Base-by-base conservation (phyloP, 2,797 vertebrate genomes). In the Mormyrops boulengeri region DNA sequence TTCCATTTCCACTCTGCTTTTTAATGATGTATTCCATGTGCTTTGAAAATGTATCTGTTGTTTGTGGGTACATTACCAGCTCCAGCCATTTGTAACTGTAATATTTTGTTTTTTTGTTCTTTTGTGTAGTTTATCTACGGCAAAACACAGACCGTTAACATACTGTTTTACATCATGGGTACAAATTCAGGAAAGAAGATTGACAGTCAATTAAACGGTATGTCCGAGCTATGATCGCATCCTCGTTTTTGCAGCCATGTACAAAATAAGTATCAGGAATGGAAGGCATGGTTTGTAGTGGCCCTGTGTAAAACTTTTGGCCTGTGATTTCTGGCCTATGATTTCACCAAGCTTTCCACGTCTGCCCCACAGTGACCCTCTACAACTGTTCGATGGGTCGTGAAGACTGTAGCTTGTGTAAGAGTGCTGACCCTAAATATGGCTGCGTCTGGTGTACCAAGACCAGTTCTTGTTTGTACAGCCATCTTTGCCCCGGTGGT, bases 361-460 rank as follows among this genome's bases (percentile, higher is more conserved):
- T 30, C 19, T 62, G 26, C 9, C 22, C 62, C 34, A 0, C 93
- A 99, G 98, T 99, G 84, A 96, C 96, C 17, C 94, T 99, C 88
- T 98, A 99, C 91, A 99, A 97, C 95, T 99, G 98, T 93, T 98
- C 97, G 0, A 97, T 97, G 2, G 97, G 97, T 62, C 95, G 97
- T 85, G 96, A 95, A 0, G 98, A 99, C 95, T 99, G 98, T 93
- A 99, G 97, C 90, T 94, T 99, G 88, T 99, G 98, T 92, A 97
- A 97, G 53, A 97, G 97, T 0, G 96, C 97, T 0, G 91, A 94
- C 6, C 14, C 87, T 0, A 91, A 93, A 50, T 99, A 99, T 80
- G 53, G 92, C 2, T 99, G 98, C 11, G 97, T 97, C 26, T 99
- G 98, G 98, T 99, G 98, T 77, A 8, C 92, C 0, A 91, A 92